Base-by-base conservation (phyloP, 2,113 vertebrate species). In the Lampris incognitus region DNA sequence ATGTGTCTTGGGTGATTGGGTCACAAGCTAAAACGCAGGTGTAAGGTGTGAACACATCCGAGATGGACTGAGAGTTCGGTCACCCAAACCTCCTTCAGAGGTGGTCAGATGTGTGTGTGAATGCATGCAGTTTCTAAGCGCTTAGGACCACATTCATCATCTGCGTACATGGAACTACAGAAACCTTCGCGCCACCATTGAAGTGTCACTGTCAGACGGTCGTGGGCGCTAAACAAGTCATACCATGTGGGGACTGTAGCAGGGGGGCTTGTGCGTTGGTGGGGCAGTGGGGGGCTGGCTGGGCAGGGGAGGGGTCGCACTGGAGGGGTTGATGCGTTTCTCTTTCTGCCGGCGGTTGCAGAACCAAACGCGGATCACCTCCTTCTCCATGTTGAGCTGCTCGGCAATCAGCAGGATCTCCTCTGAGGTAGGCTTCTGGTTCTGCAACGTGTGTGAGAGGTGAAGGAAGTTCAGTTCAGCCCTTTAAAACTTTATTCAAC, bases 371-470 rank as follows among this genome's bases (percentile, higher is more conserved):
- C 96, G 95, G 82, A 97, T 97, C 91, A 97, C 96, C 89, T 97
- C 96, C 90, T 97, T 97, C 91, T 97, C 96, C 96, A 97, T 97
- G 92, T 93, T 96, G 88, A 97, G 94, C 92, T 97, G 96, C 88
- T 97, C 96, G 0, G 96, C 94, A 9, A 97, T 96, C 86, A 96
- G 89, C 89, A 96, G 93, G 87, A 97, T 96, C 92, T 97, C 96
- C 91, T 97, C 96, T 93, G 96, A 97, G 95, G 95, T 97, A 95
- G 96, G 96, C 95, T 97, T 97, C 95, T 96, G 96, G 94, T 97
- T 97, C 96, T 97, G 89, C n/a, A 37, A 38, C 44, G 59, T 4
- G 69, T 5, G 51, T 4, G 36, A 59, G 46, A 11, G 37, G 9
- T 6, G 46, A 5, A 38, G n/a, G 46, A 10, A 67, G 4, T 49